Evolutionary conservation across 2,797 vertebrate genomes (phyloP), one percentile per base, ranked within the genome.

Genomic region (Salmo trutta): DNA sequence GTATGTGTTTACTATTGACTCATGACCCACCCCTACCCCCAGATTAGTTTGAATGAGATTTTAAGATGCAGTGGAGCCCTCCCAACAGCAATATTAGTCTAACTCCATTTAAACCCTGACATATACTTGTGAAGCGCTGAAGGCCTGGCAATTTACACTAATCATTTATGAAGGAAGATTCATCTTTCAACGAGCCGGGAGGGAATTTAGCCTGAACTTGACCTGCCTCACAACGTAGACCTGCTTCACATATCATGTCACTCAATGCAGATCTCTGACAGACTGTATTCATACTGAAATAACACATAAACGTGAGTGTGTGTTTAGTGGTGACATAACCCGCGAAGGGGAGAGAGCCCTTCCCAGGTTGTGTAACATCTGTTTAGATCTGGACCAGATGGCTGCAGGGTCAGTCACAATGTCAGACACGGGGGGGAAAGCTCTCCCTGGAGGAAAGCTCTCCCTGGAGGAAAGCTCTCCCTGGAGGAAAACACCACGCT

Each of bases 141-240:
- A 80, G 79, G 83, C 78, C 78, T 62, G 10, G 64, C 81, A 82
- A 91, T 91, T 88, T 86, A 90, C 78, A 74, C 84, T 83, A 79
- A 84, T 88, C 79, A 83, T 87, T 91, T 91, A 91, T 84, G 84
- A 79, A 88, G 77, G 19, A 59, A 72, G 78, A 83, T 88, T 81
- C 85, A 90, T 86, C 78, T 83, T 82, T 86, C 24, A 27, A 59
- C 31, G 53, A 19, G 53, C 66, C 36, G 69, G 33, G 75, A 71
- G n/a, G n/a, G 41, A 52, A 21, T 36, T 27, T 6, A 69, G 29
- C 69, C 71, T 67, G 65, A 66, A 52, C 31, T 64, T 64, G 21
- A 51, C 72, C 17, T 29, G 15, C 71, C 64, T 66, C 65, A 24
- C 24, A 27, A 29, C 1, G 14, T 65, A 21, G 56, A 19, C 56